These are phyloP conservation scores for Myxocyprinus asiaticus DNA, from an alignment of 2,113 vertebrate genomes.

Conservation along the genomic window DNA sequence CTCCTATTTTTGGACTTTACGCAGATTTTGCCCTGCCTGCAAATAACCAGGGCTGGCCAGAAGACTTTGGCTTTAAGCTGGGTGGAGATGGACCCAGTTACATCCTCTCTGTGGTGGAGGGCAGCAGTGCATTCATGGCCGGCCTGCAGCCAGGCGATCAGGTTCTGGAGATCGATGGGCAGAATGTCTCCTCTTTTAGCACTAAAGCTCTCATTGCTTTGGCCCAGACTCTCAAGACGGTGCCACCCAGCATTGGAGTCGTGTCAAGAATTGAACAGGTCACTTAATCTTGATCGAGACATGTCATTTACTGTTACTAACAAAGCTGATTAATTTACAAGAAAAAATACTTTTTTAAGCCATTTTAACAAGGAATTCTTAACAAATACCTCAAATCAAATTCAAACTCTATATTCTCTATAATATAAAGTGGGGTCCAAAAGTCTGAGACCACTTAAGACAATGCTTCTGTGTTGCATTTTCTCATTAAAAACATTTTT, in stretches of 20 bases:
- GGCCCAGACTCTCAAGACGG: constrained; percentile 82
- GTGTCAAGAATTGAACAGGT: constrained; percentile 84
- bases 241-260: constrained; percentile 94
- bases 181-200: constrained; percentile 84
- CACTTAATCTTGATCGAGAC: not conserved
- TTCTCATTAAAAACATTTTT: no score
- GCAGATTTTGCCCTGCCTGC: constrained; percentile 68
- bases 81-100: constrained; percentile 90
- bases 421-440: no score
- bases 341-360: not conserved
- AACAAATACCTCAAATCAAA: not conserved
- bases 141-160: constrained; percentile 91
- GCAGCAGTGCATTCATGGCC: constrained; percentile 87
- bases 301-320: not conserved
- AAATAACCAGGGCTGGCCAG: constrained; percentile 93
- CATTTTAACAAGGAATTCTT: no score
- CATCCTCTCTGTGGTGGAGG: constrained; percentile 88
- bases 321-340: not conserved
- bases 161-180: constrained; percentile 93
- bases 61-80: constrained; percentile 91
- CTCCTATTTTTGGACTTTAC: no score
- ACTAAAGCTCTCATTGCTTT: constrained; percentile 77
- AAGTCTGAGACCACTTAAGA: no score
- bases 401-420: not conserved
- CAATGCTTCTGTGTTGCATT: no score